phyloP scores from a whole-genome alignment of 2,113 vertebrate genomes.

The Melanotaenia duboulayi region DNA sequence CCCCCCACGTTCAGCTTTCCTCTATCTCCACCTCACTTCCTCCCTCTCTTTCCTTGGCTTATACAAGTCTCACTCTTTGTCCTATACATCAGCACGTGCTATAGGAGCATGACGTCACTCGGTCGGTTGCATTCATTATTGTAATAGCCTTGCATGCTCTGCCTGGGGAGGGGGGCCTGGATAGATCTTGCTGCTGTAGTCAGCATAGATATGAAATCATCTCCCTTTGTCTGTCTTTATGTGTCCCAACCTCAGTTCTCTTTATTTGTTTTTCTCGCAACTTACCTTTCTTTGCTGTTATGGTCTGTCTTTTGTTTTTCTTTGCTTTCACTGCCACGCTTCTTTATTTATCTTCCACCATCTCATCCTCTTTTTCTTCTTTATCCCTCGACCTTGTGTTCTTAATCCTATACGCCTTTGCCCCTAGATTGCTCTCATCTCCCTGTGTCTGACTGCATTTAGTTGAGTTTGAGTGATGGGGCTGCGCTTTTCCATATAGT shows the following conservation, averaged over 20 bases:
- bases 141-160: conserved; percentile 58
- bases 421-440: conserved; percentile 27
- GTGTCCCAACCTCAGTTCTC: conserved; percentile 24
- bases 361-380: background rate
- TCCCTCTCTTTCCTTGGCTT: background rate
- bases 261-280: conserved; percentile 49
- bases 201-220: conserved; percentile 65
- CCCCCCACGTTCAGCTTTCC: background rate
- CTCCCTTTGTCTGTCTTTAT: conserved; percentile 64
- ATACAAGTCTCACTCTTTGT: conserved; percentile 65
- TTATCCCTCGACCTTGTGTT: conserved; percentile 6
- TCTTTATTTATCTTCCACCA: background rate
- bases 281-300: conserved; percentile 50
- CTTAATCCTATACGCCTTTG: conserved; percentile 34
- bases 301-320: conserved; percentile 35
- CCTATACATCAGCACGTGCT: conserved; percentile 68
- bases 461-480: conserved; percentile 44
- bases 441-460: conserved; percentile 40
- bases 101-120: conserved; percentile 74
- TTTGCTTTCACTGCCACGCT: conserved; percentile 33
- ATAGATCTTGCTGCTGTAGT: conserved; percentile 52
- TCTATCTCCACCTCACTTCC: conserved; percentile 11
- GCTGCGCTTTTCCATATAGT: conserved; percentile 49
- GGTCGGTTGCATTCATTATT: conserved; percentile 67
- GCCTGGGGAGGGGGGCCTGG: conserved; percentile 55